phyloP scores from a whole-genome alignment of 2,888 invertebrate species.

The Metalampra italica region DNA sequence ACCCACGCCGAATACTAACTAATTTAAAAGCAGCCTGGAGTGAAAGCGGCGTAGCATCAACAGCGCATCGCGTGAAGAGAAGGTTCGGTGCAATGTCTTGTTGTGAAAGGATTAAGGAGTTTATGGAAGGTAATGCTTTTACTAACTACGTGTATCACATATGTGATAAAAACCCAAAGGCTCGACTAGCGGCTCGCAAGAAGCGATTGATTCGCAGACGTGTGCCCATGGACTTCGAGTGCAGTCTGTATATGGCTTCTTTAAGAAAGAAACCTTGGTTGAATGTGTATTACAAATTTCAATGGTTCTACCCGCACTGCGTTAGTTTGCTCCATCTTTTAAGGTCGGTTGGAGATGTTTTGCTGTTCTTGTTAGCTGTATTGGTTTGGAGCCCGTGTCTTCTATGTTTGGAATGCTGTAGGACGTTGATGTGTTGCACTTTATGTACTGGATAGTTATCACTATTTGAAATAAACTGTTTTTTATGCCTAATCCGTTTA shows the following conservation, averaged over 20 bases:
- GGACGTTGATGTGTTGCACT: conserved; percentile 8
- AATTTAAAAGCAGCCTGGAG: conserved; percentile 14
- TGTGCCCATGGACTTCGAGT: conserved; percentile 18
- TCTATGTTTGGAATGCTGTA: conserved; percentile 1
- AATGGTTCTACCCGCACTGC: conserved; percentile 32
- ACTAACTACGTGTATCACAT: conserved; percentile 26
- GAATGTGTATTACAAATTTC: conserved; percentile 21
- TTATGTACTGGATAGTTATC: conserved; percentile 5
- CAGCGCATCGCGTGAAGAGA: conserved; percentile 22
- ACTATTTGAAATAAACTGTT: not conserved
- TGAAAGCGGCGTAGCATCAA: conserved; percentile 20
- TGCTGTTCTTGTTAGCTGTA: conserved; percentile 30
- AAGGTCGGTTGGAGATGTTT: conserved; percentile 28
- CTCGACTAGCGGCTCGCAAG: conserved; percentile 14
- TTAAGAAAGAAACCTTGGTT: conserved; percentile 22
- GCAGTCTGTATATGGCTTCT: conserved; percentile 24
- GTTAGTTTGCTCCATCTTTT: conserved; percentile 25
- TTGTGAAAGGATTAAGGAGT: conserved; percentile 10
- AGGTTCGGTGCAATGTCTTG: conserved; percentile 20
- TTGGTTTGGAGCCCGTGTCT: conserved; percentile 34
- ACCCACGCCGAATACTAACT: conserved; percentile 17
- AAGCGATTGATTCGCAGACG: conserved; percentile 13
- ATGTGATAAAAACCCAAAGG: conserved; percentile 23
- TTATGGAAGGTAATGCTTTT: conserved; percentile 21
- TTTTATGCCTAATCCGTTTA: not conserved